phyloP scores from a whole-genome alignment of 2,113 vertebrate species.

The Noctilio leporinus region DNA sequence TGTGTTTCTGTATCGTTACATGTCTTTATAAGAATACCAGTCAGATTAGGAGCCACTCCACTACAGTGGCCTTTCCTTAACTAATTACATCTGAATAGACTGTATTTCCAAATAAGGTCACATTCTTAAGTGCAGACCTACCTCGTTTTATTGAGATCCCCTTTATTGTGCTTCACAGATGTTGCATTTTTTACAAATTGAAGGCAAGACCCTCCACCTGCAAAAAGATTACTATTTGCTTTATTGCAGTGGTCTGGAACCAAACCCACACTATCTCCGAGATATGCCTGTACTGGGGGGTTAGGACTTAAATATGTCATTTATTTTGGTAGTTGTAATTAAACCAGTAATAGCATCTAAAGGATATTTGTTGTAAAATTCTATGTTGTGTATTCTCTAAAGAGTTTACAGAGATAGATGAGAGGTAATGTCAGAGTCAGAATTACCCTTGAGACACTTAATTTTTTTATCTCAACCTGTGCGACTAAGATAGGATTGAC shows the following conservation, averaged over 20 bases:
- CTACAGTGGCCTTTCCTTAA: neutral
- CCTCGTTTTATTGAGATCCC: neutral
- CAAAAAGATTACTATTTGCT: neutral
- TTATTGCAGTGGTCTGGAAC: neutral
- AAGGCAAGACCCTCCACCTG: neutral
- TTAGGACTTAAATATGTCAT: neutral
- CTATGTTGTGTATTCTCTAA: neutral
- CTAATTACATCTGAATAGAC: neutral
- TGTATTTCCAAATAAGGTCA: neutral
- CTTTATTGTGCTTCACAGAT: neutral
- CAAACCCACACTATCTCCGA: neutral
- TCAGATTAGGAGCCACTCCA: neutral
- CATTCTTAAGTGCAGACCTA: neutral
- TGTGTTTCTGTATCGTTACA: neutral
- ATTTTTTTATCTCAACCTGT: neutral
- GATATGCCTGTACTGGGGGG: neutral
- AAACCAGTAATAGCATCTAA: neutral
- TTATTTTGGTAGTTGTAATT: neutral
- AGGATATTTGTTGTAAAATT: neutral
- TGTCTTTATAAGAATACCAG: neutral
- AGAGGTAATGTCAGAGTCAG: neutral
- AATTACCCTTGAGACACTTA: neutral
- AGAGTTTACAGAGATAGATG: neutral
- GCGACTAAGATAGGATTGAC: neutral
- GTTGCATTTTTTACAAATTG: neutral